Evolutionary conservation across 2,888 invertebrate species (phyloP).

Genomic region (Caenorhabditis drosophilae): DNA sequence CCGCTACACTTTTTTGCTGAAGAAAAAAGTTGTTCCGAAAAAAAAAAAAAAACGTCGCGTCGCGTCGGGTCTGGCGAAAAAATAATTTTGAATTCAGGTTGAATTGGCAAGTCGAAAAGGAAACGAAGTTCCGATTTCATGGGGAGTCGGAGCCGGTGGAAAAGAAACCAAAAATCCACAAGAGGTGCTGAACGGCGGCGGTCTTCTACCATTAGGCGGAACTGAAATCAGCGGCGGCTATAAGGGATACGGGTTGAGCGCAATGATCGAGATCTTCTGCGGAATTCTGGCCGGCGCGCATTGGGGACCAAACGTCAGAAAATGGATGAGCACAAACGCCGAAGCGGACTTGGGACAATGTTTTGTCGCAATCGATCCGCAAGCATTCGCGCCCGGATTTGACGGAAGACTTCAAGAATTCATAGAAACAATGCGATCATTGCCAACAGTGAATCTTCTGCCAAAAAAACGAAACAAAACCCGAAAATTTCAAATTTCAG

Average conservation of each 20-base stretch:
- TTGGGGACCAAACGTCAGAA: constrained; percentile 81
- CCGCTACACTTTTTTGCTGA: no score
- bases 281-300: constrained; percentile 79
- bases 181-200: constrained; percentile 69
- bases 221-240: constrained; percentile 76
- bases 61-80: no score
- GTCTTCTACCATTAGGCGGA: constrained; percentile 72
- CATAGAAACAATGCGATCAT: constrained; percentile 56
- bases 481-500: constrained; percentile 36
- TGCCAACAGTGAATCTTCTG: constrained; percentile 46
- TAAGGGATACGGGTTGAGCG: constrained; percentile 85
- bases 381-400: constrained; percentile 64
- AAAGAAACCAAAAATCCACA: constrained; percentile 69
- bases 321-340: constrained; percentile 77
- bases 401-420: constrained; percentile 57
- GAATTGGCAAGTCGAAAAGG: constrained; percentile 84
- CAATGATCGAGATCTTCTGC: constrained; percentile 85
- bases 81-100: no score
- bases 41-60: no score
- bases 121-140: constrained; percentile 80
- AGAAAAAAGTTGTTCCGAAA: no score
- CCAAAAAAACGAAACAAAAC: background rate
- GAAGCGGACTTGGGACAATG: constrained; percentile 74
- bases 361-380: constrained; percentile 63
- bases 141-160: constrained; percentile 80